Percentiles rank a stretch among this genome's conserved stretches.
phyloP scores from a whole-genome alignment of 2,797 vertebrate genomes.

The Semaprochilodus insignis region DNA sequence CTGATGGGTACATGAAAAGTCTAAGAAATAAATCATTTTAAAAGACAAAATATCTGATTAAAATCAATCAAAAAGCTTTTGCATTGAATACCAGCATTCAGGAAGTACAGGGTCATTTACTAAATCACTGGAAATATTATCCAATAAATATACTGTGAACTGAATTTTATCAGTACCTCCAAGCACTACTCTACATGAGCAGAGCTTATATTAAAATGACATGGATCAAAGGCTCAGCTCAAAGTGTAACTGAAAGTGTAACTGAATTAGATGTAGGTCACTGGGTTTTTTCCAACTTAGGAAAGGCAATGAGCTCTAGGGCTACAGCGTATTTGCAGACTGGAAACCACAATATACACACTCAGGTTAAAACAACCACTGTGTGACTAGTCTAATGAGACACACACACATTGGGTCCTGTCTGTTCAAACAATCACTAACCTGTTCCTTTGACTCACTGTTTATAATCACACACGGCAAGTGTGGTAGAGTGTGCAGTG shows the following conservation, averaged over 20 bases:
- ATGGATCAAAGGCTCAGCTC: not conserved
- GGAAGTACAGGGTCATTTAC: no score
- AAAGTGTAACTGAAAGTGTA: no score
- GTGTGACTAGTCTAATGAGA: constrained; percentile 11
- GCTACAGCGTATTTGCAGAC: not conserved
- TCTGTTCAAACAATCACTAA: constrained; percentile 77
- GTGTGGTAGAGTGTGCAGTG: constrained; percentile 1
- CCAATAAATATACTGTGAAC: no score
- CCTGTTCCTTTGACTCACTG: constrained; percentile 69
- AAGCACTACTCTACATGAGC: no score
- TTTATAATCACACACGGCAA: constrained; percentile 67
- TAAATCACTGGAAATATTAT: no score
- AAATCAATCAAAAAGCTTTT: no score
- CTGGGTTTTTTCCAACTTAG: not conserved
- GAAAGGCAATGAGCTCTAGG: not conserved
- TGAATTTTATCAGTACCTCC: no score
- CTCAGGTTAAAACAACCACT: constrained; percentile 19
- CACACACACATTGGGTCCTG: constrained; percentile 48
- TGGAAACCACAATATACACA: constrained; percentile 5
- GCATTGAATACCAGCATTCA: no score
- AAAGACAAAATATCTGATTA: no score
- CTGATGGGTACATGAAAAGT: no score
- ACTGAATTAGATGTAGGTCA: not conserved
- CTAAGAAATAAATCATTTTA: no score
- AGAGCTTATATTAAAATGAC: not conserved